Base-by-base conservation (phyloP, 2,888 invertebrate genomes). In the Drosophila tripunctata region DNA sequence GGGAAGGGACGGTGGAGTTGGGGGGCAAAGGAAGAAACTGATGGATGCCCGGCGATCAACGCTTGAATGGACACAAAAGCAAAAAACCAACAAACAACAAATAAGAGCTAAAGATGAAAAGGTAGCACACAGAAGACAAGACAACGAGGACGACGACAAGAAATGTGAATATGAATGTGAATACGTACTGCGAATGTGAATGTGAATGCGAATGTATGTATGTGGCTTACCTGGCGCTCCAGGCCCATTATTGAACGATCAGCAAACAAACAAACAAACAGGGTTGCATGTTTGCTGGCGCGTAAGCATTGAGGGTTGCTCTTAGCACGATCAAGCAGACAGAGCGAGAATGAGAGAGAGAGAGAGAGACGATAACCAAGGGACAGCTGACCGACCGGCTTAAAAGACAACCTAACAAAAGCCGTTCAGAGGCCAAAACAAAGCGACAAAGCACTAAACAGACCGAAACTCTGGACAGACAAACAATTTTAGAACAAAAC, bases 211-310 rank as follows among this genome's bases (percentile, higher is more conserved):
- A 65, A 68, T 78, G 79, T 44, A 51, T 60, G 67, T 63, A 72
- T 78, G 79, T 61, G 80, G 85, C 66, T 84, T 81, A 81, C 81
- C 84, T 81, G 84, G 81, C 81, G 81, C 81, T 81, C 67, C 73
- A 66, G 72, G 77, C 51, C 73, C 80, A 66, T 75, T 73, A 78
- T 78, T 78, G 78, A 78, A 77, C 75, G 77, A 77, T 77, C 77
- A 64, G 7, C 67, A 38, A 60, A 67, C 64, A 63, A 67, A 72
- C 56, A 62, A 55, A 45, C 36, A 14, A 43, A 50, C 52, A 78
- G 78, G 81, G 78, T 75, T 75, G 73, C 78, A 58, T 67, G 67
- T 55, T 50, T 55, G 61, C 52, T 52, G 41, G 63, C 21, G 48
- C 48, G 51, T 45, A 21, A 57, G 67, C n/a, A 52, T 67, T 55